Base-by-base conservation (phyloP, 2,797 vertebrate genomes). In the Hipposideros larvatus region DNA sequence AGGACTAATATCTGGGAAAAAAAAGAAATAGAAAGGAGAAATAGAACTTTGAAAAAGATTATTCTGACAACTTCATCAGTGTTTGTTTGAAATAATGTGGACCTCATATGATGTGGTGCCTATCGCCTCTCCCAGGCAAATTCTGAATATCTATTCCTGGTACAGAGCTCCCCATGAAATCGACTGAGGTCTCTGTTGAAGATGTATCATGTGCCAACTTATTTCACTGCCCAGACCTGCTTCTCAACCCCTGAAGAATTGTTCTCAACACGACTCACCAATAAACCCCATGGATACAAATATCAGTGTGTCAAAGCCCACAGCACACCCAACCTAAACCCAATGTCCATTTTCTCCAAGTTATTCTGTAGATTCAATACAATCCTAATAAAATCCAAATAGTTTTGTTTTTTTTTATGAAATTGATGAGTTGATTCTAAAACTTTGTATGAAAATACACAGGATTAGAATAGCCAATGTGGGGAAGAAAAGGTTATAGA, bases 1-100 rank as follows among this genome's bases (percentile, higher is more conserved):
- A 88, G 5, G 26, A 48, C 26, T 74, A 11, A 66, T 43, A 48
- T 51, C 43, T 89, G 37, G 37, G 34, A 3, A 34, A 43, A 24
- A 43, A 14, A 51, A 53, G 61, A 78, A n/a, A 43, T 28, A 63
- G 9, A 66, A 71, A 75, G 46, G 65, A 14, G 43, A 82, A 68
- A 74, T 46, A 89, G 11, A 66, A 48, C 0, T 15, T 91, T 68
- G 26, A 89, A 71, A 88, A 77, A 84, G 24, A 51, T 68, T 87
- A 11, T 82, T 83, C 7, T 92, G 16, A 85, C 16, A 51, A 63
- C 10, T 28, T 91, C 5, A 37, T 41, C 37, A 66, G 8, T 53
- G 10, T 91, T 31, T 89, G 11, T 18, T 51, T 86, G 31, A 46
- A 46, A 71, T 22, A 34, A 16, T 26, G 2, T 11, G 4, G 14